These are phyloP conservation scores for Caenorhabditis remanei DNA, from an alignment of 1,140 invertebrate species.

Conservation along the genomic window DNA sequence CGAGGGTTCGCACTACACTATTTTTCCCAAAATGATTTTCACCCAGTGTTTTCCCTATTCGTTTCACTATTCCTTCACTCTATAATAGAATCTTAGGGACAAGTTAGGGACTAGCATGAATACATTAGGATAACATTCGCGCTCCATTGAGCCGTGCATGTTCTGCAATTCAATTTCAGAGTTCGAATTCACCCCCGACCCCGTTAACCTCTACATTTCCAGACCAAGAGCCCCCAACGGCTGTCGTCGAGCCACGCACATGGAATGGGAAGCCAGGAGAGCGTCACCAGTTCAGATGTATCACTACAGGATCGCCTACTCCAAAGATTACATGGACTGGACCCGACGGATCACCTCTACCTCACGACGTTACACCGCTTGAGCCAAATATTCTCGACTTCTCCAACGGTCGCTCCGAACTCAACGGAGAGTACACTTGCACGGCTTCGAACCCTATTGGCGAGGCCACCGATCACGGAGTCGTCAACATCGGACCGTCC, in stretches of 20 bases:
- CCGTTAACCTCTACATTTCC: slow-evolving; percentile 32
- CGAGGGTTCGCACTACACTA: slow-evolving; percentile 68
- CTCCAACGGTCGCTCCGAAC: slow-evolving; percentile 69
- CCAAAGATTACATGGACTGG: slow-evolving; percentile 71
- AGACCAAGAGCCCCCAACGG: slow-evolving; percentile 77
- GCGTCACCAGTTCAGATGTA: slow-evolving; percentile 74
- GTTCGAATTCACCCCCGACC: not conserved
- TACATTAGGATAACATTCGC: no score
- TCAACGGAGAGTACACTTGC: slow-evolving; percentile 71
- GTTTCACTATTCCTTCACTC: slow-evolving; percentile 27
- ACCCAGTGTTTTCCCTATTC: not conserved
- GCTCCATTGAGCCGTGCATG: no score
- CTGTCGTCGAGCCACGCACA: slow-evolving; percentile 75
- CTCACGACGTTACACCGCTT: slow-evolving; percentile 74
- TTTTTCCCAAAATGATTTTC: not conserved
- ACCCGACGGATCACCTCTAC: slow-evolving; percentile 69
- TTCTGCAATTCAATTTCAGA: no score
- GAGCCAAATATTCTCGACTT: slow-evolving; percentile 75
- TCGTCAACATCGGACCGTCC: slow-evolving; percentile 70
- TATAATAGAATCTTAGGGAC: not conserved
- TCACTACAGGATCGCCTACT: slow-evolving; percentile 71
- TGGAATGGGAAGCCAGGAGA: slow-evolving; percentile 77
- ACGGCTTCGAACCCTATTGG: slow-evolving; percentile 73
- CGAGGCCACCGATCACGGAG: slow-evolving; percentile 74
- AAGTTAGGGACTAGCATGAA: not conserved